Base-by-base conservation (phyloP, 2,797 vertebrate genomes). In the Meriones psammophilus region DNA sequence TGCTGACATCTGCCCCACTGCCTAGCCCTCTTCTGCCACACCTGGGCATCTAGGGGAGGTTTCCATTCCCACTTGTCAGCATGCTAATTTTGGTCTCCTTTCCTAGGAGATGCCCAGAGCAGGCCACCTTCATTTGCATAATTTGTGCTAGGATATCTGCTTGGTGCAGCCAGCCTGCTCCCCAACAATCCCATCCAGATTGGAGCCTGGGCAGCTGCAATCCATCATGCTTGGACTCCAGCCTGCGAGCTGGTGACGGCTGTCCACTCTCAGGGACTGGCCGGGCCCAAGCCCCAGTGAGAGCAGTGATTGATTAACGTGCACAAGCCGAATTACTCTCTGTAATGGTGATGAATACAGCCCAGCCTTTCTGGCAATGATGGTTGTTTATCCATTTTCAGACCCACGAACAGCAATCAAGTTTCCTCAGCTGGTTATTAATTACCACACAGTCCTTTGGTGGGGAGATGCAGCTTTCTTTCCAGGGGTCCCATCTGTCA, bases 261-360 rank as follows among this genome's bases (percentile, higher is more conserved):
- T 3, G 76, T 96, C 95, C 89, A 68, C 58, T 86, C 86, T 20
- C 1, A 1, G 79, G 94, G 94, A 77, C 91, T 93, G 17, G 96
- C 46, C 62, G 1, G 22, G 92, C 87, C 64, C 0, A 2, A 28
- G 89, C 83, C 91, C 94, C 91, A 3, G 74, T 0, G 5, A 91
- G 92, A 17, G 73, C 80, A 12, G 46, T 94, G 96, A 96, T 92
- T 80, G 95, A 97, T 96, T 86, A 86, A 78, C n/a, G 24, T 0
- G 62, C 94, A 4, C 66, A 0, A 10, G 64, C 77, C 3, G 36
- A 22, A 50, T 88, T 14, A 3, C 62, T 36, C 62, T 13, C 92
- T 3, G 69, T 95, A 83, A 96, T 81, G 92, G 93, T 96, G 97
- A 97, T 95, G 95, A 54, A 95, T 94, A 54, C 0, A 39, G 84